phyloP scores from a whole-genome alignment of 2,888 invertebrate species.

The Euproctis similis region DNA sequence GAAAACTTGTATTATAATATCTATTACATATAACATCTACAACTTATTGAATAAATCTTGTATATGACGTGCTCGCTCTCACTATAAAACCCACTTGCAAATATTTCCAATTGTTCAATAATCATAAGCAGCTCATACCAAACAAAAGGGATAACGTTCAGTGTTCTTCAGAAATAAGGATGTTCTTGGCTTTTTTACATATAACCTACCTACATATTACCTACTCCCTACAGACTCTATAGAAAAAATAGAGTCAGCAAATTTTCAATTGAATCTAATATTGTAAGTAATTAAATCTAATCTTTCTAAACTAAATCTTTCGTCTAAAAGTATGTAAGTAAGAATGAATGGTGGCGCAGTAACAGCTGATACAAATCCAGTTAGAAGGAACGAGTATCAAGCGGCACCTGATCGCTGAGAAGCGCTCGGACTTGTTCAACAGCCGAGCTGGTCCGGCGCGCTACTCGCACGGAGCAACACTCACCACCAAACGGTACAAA shows the following conservation, averaged over 20 bases:
- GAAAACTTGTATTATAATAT: slow-evolving; percentile 8
- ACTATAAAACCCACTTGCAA: neutral
- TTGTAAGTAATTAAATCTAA: too few species aligned
- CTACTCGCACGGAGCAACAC: slow-evolving; percentile 26
- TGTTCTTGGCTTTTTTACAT: too few species aligned
- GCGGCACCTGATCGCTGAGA: slow-evolving; percentile 68
- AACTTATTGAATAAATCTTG: neutral
- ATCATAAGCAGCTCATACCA: too few species aligned
- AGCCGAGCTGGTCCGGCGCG: slow-evolving; percentile 47
- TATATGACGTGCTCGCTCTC: slow-evolving; percentile 6
- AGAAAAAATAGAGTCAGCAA: too few species aligned
- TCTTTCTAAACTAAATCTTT: too few species aligned
- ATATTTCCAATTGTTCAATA: neutral
- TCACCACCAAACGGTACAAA: slow-evolving; percentile 66
- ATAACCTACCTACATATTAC: too few species aligned
- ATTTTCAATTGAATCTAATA: too few species aligned
- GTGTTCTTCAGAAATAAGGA: too few species aligned
- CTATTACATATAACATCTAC: neutral
- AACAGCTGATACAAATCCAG: slow-evolving; percentile 71
- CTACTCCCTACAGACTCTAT: too few species aligned
- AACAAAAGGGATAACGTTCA: too few species aligned
- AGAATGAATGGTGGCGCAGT: slow-evolving; percentile 45
- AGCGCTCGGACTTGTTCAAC: slow-evolving; percentile 70
- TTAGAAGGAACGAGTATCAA: slow-evolving; percentile 72
- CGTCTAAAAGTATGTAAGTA: too few species aligned